Evolutionary conservation across 2,888 invertebrate genomes (phyloP).

Genomic region (Morpho achilles): DNA sequence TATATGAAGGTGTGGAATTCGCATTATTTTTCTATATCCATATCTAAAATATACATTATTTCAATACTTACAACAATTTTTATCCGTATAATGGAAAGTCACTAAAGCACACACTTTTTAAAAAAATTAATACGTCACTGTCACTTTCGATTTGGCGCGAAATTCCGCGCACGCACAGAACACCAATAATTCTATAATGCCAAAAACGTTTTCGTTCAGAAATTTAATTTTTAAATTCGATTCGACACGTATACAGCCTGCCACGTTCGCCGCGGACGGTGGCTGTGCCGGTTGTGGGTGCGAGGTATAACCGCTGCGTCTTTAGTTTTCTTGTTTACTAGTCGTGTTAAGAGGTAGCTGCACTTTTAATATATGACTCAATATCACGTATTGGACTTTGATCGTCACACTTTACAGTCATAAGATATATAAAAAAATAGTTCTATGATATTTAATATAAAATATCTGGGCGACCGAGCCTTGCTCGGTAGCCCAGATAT

Average conservation of each 20-base stretch:
- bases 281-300: conserved; percentile 66
- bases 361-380: too few species aligned
- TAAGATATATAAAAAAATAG: too few species aligned
- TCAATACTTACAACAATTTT: conserved; percentile 31
- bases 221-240: conserved; percentile 9
- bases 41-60: conserved; percentile 14
- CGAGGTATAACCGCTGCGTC: conserved; percentile 18
- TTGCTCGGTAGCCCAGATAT: too few species aligned
- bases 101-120: conserved; percentile 47
- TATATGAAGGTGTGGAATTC: too few species aligned
- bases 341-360: conserved; percentile 6
- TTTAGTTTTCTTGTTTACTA: conserved; percentile 59
- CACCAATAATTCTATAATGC: conserved; percentile 20
- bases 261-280: conserved; percentile 65
- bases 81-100: conserved; percentile 40
- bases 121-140: conserved; percentile 45
- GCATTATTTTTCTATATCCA: too few species aligned
- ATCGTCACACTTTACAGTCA: too few species aligned
- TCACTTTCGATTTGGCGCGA: conserved; percentile 46
- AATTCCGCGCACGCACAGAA: conserved; percentile 41
- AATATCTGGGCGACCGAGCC: too few species aligned
- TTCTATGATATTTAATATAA: too few species aligned
- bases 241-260: conserved; percentile 36
- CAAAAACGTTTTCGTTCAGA: conserved; percentile 22
- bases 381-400: too few species aligned